A percentile compares a stretch with the other conserved stretches of the same genome.
Conservation (phyloP, 2,888 invertebrate genomes). For the Stictocephala bisonia region DNA sequence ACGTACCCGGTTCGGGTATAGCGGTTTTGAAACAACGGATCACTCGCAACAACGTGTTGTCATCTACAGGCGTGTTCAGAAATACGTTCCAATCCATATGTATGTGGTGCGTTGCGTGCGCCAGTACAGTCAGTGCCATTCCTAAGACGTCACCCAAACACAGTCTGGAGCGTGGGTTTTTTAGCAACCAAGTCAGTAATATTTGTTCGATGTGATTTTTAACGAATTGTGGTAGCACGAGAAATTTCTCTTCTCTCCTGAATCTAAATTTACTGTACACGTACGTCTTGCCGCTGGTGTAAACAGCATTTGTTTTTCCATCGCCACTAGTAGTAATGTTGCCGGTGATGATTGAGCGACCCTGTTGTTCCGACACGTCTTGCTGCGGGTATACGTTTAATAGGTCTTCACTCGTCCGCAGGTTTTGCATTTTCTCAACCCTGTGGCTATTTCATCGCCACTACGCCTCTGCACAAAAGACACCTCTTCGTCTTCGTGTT, state of each 20-base stretch:
- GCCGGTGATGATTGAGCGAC: too few species aligned
- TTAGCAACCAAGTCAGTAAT: neutral
- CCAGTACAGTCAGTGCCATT: neutral
- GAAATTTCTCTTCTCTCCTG: neutral
- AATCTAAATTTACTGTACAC: too few species aligned
- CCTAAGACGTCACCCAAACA: neutral
- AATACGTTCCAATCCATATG: neutral
- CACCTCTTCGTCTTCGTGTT: neutral
- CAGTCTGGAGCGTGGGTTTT: neutral
- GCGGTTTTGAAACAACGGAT: neutral
- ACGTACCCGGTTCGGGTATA: conserved; percentile 4
- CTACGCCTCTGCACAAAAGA: neutral
- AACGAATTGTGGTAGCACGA: neutral
- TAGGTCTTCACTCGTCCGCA: neutral
- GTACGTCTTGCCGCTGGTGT: too few species aligned
- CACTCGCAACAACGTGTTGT: neutral
- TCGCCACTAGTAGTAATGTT: too few species aligned
- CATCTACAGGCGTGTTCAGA: neutral
- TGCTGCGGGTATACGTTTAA: neutral
- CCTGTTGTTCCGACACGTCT: too few species aligned
- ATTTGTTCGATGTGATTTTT: neutral
- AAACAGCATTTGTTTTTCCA: too few species aligned
- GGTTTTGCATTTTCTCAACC: neutral
- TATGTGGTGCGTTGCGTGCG: neutral
- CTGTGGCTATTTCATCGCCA: conserved; percentile 1